phyloP scores from a whole-genome alignment of 2,797 vertebrate species.

The Sebastes paucispinis region DNA sequence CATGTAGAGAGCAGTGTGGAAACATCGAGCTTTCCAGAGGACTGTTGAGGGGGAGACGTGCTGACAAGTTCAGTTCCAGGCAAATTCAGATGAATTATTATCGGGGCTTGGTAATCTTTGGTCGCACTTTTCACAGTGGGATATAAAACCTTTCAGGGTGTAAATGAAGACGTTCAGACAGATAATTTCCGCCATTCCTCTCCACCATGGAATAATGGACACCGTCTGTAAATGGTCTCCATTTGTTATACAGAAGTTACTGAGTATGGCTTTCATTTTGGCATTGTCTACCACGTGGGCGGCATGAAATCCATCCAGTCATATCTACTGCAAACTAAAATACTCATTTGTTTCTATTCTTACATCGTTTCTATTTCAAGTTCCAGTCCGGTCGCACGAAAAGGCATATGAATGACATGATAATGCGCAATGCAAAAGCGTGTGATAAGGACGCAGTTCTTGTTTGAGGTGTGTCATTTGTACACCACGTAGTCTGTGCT shows the following conservation, averaged over 20 bases:
- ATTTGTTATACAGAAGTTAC: neutral
- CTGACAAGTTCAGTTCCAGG: conserved; percentile 64
- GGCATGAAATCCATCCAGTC: neutral
- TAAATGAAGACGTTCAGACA: conserved; percentile 48
- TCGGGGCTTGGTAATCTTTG: conserved; percentile 28
- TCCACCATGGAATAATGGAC: neutral
- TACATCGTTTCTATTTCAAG: neutral
- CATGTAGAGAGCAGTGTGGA: conserved; percentile 50
- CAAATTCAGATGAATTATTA: conserved; percentile 62
- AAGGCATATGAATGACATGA: rapidly evolving
- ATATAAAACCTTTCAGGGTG: conserved; percentile 24
- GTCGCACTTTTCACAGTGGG: conserved; percentile 44
- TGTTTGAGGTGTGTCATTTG: rapidly evolving
- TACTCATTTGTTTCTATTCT: neutral
- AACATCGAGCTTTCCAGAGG: conserved; percentile 55
- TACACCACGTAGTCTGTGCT: too few species aligned
- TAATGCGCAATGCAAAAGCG: too few species aligned
- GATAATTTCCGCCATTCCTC: conserved; percentile 16
- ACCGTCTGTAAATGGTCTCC: neutral
- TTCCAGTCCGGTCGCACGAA: rapidly evolving
- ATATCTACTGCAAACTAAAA: neutral
- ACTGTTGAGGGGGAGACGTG: conserved; percentile 23
- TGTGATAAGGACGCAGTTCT: rapidly evolving
- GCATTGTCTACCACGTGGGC: neutral
- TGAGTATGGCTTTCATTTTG: neutral